Evolutionary conservation across 2,888 invertebrate species (phyloP).

Genomic region (Rotaria macrura): DNA sequence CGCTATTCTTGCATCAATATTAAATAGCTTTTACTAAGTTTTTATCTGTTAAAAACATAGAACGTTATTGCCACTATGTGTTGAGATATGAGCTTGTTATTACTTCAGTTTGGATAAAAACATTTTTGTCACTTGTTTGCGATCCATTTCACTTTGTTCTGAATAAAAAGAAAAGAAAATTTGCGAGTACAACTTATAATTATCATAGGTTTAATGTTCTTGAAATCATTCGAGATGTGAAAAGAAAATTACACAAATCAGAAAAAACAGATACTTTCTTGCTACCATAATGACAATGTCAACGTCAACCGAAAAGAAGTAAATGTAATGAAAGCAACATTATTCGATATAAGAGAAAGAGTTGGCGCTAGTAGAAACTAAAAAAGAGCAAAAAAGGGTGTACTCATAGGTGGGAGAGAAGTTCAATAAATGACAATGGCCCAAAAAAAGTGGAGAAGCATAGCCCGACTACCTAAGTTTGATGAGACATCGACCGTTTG

Average conservation of each 20-base stretch:
- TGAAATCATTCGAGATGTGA: background rate
- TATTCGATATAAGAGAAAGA: background rate
- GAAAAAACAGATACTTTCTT: background rate
- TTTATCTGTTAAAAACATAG: too few relatives aligned
- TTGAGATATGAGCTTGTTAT: too few relatives aligned
- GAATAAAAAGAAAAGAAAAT: too few relatives aligned
- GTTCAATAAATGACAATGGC: background rate
- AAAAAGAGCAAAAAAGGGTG: background rate
- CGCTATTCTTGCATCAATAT: too few relatives aligned
- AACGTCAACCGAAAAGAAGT: background rate
- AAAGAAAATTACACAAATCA: background rate
- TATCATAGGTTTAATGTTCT: background rate
- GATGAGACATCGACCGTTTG: background rate
- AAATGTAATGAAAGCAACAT: background rate
- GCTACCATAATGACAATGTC: background rate
- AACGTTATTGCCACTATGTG: too few relatives aligned
- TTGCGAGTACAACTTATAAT: background rate
- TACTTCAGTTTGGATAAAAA: too few relatives aligned
- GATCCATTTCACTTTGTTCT: too few relatives aligned
- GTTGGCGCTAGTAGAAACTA: background rate
- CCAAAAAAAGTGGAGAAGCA: background rate
- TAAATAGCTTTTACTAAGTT: too few relatives aligned
- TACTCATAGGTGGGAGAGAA: background rate
- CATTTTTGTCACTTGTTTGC: too few relatives aligned
- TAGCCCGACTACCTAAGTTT: background rate